These are phyloP conservation scores for Sebastiscus tertius DNA, from an alignment of 2,797 vertebrate genomes.

Conservation along the genomic window DNA sequence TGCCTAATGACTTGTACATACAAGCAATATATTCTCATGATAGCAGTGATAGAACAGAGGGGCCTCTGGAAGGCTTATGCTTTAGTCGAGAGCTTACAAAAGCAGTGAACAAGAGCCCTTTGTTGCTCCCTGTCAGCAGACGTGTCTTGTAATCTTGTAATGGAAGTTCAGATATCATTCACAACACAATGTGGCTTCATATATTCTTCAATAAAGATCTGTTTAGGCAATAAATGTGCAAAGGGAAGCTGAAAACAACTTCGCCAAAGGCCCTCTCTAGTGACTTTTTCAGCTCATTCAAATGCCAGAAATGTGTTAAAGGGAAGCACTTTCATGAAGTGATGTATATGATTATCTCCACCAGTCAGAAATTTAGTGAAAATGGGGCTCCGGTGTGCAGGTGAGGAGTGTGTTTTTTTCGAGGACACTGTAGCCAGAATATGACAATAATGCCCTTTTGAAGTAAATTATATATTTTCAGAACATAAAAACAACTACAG, in stretches of 20 bases:
- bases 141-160: conserved; percentile 30
- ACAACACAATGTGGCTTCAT: neutral
- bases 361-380: conserved; percentile 11
- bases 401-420: neutral
- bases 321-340: conserved; percentile 10
- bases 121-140: conserved; percentile 8
- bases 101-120: conserved; percentile 14
- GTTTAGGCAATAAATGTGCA: conserved; percentile 18
- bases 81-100: conserved; percentile 30
- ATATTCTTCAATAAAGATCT: conserved; percentile 14
- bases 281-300: conserved; percentile 38
- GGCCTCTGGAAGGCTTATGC: conserved; percentile 15
- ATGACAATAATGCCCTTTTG: neutral
- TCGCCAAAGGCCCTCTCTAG: conserved; percentile 20
- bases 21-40: conserved; percentile 47
- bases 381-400: conserved; percentile 28
- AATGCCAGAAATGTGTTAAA: conserved; percentile 31
- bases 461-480: neutral
- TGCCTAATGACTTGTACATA: conserved; percentile 53
- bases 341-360: conserved; percentile 40
- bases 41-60: conserved; percentile 12
- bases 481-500: neutral
- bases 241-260: conserved; percentile 10
- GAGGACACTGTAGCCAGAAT: neutral
- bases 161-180: conserved; percentile 26